These are phyloP conservation scores for Aphelocoma californica DNA, from an alignment of 2,797 vertebrate genomes.

Conservation along the genomic window DNA sequence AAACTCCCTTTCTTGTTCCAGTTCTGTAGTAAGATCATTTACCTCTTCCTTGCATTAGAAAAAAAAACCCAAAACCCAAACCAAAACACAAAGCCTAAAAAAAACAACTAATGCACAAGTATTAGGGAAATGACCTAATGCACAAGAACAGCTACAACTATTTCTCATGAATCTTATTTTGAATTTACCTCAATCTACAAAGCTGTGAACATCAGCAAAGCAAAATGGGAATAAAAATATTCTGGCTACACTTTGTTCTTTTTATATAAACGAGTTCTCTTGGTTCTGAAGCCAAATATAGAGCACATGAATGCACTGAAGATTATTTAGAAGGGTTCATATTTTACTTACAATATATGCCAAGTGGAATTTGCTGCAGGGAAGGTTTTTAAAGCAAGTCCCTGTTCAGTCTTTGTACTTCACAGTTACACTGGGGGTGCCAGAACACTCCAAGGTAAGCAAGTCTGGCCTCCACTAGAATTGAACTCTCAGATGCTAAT, in stretches of 20 bases:
- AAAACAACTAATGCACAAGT: not conserved
- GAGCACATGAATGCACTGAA: not conserved
- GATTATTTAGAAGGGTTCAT: slow-evolving; percentile 8
- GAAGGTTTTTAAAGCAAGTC: not conserved
- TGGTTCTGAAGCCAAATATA: slow-evolving; percentile 27
- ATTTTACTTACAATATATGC: not conserved
- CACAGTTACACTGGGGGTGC: not conserved
- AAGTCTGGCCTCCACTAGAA: not conserved
- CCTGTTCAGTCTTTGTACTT: not conserved
- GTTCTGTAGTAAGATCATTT: not conserved
- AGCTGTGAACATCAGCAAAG: not conserved
- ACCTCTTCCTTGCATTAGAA: not conserved
- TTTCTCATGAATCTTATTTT: not conserved
- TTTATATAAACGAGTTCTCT: not conserved
- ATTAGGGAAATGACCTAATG: not conserved
- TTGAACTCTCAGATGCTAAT: not conserved
- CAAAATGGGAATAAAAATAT: slow-evolving; percentile 1
- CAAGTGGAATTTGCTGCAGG: slow-evolving; percentile 18
- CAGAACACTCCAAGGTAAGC: not conserved
- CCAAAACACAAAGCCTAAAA: not conserved
- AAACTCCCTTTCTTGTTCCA: not conserved
- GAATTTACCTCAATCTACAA: not conserved
- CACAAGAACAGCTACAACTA: not conserved
- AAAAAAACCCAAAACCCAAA: not conserved
- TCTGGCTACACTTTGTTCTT: not conserved